Evolutionary conservation across 2,888 invertebrate genomes (phyloP).

Genomic region (Autographa pulchrina): DNA sequence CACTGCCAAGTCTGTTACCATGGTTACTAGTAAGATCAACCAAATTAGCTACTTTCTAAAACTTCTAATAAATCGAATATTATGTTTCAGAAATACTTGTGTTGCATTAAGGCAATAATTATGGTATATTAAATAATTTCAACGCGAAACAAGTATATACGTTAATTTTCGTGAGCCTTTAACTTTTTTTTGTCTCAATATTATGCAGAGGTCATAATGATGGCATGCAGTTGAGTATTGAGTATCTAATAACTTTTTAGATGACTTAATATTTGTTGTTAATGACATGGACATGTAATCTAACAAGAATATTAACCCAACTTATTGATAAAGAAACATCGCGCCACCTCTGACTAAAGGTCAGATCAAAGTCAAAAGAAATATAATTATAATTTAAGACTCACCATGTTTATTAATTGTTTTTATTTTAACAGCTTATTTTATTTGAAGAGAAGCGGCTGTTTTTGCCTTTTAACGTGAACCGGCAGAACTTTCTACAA

Average conservation of each 20-base stretch:
- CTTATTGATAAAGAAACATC: conserved; percentile 24
- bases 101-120: neutral
- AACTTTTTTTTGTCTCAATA: neutral
- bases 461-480: conserved; percentile 22
- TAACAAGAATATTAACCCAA: conserved; percentile 14
- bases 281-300: neutral
- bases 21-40: conserved; percentile 22
- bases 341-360: conserved; percentile 63
- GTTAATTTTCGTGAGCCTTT: neutral
- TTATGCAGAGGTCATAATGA: neutral
- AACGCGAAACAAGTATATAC: neutral
- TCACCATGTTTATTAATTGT: conserved; percentile 73
- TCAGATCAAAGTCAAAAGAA: conserved; percentile 83
- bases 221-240: neutral
- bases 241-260: neutral
- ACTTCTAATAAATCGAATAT: neutral
- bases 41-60: conserved; percentile 5
- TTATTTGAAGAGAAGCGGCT: conserved; percentile 7
- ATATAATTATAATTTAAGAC: conserved; percentile 54
- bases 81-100: neutral
- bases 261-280: neutral
- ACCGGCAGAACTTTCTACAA: conserved; percentile 25
- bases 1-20: conserved; percentile 31
- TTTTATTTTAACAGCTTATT: conserved; percentile 19
- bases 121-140: neutral